A percentile compares a stretch with the other conserved stretches of the same genome.
These are phyloP conservation scores for Lasius fuliginosus DNA, from an alignment of 2,888 invertebrate genomes.

Conservation along the genomic window DNA sequence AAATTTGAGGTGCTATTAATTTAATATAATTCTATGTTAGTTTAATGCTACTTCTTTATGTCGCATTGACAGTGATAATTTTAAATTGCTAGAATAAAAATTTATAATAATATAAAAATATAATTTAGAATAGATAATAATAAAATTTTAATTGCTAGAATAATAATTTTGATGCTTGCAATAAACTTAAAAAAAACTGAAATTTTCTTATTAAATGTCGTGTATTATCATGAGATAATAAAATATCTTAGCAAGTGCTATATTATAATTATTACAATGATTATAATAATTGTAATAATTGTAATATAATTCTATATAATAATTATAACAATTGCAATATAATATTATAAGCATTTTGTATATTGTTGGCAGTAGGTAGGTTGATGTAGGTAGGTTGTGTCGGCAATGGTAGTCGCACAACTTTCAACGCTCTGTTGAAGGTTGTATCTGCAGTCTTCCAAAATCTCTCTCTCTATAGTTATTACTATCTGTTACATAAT, in stretches of 20 bases:
- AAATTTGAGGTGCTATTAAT: not conserved
- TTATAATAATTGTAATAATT: not conserved
- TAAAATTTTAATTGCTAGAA: not conserved
- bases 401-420: not conserved
- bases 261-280: not conserved
- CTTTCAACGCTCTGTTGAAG: not conserved
- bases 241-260: constrained; percentile 1
- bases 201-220: not conserved
- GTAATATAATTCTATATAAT: no score
- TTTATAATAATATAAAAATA: not conserved
- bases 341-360: not conserved
- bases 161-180: not conserved
- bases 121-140: no score
- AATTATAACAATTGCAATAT: not conserved
- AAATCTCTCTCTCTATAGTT: not conserved
- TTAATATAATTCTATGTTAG: not conserved
- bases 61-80: not conserved
- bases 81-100: not conserved
- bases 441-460: not conserved
- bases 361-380: not conserved
- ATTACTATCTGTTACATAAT: not conserved
- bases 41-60: not conserved
- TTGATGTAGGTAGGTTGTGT: not conserved
- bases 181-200: not conserved
- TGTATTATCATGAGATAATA: not conserved